Evolutionary conservation across 2,888 invertebrate genomes (phyloP).

Genomic region (Panzeria rudis): DNA sequence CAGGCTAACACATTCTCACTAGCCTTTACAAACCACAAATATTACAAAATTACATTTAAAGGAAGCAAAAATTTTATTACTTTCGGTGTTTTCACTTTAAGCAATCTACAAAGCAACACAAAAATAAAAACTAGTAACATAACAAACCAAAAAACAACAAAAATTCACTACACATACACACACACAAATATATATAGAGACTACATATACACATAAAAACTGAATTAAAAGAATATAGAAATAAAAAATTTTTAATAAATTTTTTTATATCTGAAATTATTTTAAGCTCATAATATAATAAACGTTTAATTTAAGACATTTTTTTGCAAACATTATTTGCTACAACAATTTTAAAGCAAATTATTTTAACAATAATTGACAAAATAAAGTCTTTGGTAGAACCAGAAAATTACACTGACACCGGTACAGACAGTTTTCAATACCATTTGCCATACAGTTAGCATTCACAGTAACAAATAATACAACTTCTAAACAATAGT

Average conservation of each 20-base stretch:
- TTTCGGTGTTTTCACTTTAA: too few species aligned
- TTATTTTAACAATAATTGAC: slow-evolving; percentile 66
- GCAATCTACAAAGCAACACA: too few species aligned
- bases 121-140: too few species aligned
- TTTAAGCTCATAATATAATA: neutral
- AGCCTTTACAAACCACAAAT: too few species aligned
- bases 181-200: too few species aligned
- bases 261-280: neutral
- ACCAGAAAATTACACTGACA: slow-evolving; percentile 83
- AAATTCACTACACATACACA: too few species aligned
- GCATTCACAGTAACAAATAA: slow-evolving; percentile 76
- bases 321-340: neutral
- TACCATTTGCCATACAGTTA: slow-evolving; percentile 84
- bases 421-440: slow-evolving; percentile 84
- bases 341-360: neutral
- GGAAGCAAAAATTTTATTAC: too few species aligned
- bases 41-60: too few species aligned
- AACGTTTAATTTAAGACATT: neutral
- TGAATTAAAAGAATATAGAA: neutral
- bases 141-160: too few species aligned
- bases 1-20: too few species aligned
- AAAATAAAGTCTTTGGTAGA: slow-evolving; percentile 80
- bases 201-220: neutral
- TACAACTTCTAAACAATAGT: slow-evolving; percentile 30
- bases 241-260: neutral